phyloP scores from a whole-genome alignment of 1,140 invertebrate species.

The Elymnias hypermnestra region DNA sequence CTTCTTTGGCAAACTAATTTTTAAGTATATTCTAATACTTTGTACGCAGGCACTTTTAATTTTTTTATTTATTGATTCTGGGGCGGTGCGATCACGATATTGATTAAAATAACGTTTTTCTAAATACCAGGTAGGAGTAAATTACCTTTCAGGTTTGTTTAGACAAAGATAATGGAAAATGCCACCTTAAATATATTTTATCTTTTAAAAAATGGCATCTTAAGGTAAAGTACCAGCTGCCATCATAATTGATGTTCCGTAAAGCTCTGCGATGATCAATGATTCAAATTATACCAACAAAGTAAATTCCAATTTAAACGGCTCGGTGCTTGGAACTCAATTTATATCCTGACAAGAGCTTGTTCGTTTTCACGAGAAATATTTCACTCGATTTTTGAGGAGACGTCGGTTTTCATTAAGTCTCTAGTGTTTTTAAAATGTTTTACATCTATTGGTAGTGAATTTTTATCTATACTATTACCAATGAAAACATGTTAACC shows the following conservation, averaged over 20 bases:
- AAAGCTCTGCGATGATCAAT: conserved; percentile 15
- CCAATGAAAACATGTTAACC: too few species aligned
- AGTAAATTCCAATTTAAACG: conserved; percentile 24
- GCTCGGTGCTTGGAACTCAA: conserved; percentile 15
- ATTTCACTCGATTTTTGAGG: conserved; percentile 5
- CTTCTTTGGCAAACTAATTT: too few species aligned
- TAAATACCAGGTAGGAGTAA: not conserved
- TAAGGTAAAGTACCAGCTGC: not conserved
- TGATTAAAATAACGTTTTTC: too few species aligned
- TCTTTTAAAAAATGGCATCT: not conserved
- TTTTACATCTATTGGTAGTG: too few species aligned
- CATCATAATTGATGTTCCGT: conserved; percentile 10
- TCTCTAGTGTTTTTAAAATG: too few species aligned
- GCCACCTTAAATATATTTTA: not conserved
- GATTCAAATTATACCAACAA: conserved; percentile 25
- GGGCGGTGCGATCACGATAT: too few species aligned
- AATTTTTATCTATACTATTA: too few species aligned
- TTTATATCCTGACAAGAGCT: conserved; percentile 17
- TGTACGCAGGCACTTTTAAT: too few species aligned
- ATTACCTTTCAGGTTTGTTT: too few species aligned
- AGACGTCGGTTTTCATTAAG: conserved; percentile 14
- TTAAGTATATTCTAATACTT: too few species aligned
- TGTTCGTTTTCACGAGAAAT: conserved; percentile 17
- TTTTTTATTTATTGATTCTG: too few species aligned
- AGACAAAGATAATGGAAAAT: too few species aligned